Evolutionary conservation across 2,888 invertebrate species (phyloP).

Genomic region (Automeris io): DNA sequence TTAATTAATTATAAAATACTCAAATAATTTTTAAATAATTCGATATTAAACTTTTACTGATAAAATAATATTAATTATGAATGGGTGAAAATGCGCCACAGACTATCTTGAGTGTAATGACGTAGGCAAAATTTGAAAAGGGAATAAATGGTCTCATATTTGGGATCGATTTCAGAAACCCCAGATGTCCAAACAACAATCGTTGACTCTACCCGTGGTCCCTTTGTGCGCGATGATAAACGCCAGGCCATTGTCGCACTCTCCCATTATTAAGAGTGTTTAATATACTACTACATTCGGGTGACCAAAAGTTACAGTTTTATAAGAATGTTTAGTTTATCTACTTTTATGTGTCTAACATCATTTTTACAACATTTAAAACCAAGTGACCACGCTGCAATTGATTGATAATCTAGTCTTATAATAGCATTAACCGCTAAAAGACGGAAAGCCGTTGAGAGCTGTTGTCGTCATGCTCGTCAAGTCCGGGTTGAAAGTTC

Average conservation of each 20-base stretch:
- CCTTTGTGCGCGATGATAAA: constrained; percentile 56
- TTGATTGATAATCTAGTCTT: too few relatives aligned
- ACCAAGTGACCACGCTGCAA: too few relatives aligned
- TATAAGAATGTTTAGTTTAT: constrained; percentile 4
- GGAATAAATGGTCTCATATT: constrained; percentile 37
- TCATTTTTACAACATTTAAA: too few relatives aligned
- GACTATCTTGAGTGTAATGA: constrained; percentile 26
- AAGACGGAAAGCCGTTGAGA: too few relatives aligned
- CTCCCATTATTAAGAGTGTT: constrained; percentile 58
- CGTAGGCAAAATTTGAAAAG: constrained; percentile 37
- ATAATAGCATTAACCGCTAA: too few relatives aligned
- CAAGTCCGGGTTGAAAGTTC: too few relatives aligned
- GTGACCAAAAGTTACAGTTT: constrained; percentile 24
- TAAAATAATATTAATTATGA: too few relatives aligned
- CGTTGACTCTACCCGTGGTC: constrained; percentile 34
- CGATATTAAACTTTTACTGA: too few relatives aligned
- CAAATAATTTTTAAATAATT: too few relatives aligned
- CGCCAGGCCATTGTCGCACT: constrained; percentile 50
- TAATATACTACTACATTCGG: constrained; percentile 53
- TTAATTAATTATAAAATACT: too few relatives aligned
- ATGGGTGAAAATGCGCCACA: neutral
- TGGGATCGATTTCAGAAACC: constrained; percentile 45
- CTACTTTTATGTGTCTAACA: too few relatives aligned
- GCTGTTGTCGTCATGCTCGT: too few relatives aligned
- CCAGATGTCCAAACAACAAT: constrained; percentile 72